phyloP scores from a whole-genome alignment of 2,888 invertebrate species.

The Harpalus rubripes region DNA sequence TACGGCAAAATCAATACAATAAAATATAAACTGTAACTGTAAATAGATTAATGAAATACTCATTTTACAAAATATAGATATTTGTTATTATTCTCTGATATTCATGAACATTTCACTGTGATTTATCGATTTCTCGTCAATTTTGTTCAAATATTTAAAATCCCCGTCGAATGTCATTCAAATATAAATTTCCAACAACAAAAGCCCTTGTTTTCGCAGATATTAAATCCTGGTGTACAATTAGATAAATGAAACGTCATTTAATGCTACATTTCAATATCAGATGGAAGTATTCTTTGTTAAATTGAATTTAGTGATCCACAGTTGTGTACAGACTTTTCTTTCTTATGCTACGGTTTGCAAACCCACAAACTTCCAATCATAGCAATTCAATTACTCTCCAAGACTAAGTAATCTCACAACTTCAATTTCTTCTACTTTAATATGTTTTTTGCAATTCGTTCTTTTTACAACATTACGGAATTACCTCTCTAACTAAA shows the following conservation, averaged over 20 bases:
- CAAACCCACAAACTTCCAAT: conserved; percentile 1
- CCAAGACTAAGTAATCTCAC: conserved; percentile 3
- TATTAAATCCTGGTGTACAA: conserved; percentile 32
- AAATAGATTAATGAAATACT: too few relatives aligned
- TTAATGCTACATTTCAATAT: conserved; percentile 11
- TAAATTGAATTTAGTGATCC: conserved; percentile 1
- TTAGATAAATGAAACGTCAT: conserved; percentile 27
- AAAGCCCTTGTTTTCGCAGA: conserved; percentile 36
- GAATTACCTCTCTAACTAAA: neutral
- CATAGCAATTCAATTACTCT: conserved; percentile 26
- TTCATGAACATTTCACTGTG: neutral
- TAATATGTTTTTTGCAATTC: conserved; percentile 3
- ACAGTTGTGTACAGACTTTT: neutral
- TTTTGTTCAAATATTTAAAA: neutral
- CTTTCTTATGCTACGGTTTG: neutral
- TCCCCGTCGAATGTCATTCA: neutral
- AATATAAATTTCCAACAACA: conserved; percentile 21
- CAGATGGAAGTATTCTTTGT: neutral
- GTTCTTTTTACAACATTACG: neutral
- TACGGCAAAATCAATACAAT: too few relatives aligned
- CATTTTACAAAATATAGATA: too few relatives aligned
- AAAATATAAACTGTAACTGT: too few relatives aligned
- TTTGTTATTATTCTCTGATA: too few relatives aligned
- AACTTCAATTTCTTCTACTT: conserved; percentile 21
- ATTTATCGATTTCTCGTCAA: neutral